A percentile compares a stretch with the other conserved stretches of the same genome.
phyloP scores from a whole-genome alignment of 2,113 vertebrate species.

The Mus pahari region DNA sequence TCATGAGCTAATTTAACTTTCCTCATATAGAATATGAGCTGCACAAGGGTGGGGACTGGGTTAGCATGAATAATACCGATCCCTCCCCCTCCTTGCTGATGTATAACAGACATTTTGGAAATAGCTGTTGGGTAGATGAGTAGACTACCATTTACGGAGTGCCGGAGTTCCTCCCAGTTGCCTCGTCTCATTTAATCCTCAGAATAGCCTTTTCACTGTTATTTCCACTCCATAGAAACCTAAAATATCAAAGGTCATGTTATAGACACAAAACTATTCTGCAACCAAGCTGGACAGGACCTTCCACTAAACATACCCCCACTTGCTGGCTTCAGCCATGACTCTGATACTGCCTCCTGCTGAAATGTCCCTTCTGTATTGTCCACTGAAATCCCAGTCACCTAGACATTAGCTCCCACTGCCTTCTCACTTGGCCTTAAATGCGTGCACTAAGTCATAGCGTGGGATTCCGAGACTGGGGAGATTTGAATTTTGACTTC shows the following conservation, averaged over 20 bases:
- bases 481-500: not conserved
- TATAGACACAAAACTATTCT: constrained; percentile 4
- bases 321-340: not conserved
- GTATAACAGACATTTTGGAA: constrained; percentile 5
- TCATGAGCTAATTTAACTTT: not conserved
- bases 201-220: not conserved
- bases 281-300: not conserved
- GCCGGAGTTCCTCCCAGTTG: not conserved
- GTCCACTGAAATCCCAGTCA: not conserved
- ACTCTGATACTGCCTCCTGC: not conserved
- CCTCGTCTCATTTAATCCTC: constrained; percentile 23
- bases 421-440: not conserved
- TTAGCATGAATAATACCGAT: not conserved
- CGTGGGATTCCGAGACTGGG: not conserved
- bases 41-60: not conserved
- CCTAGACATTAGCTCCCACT: not conserved
- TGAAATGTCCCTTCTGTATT: not conserved
- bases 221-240: constrained; percentile 26
- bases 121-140: constrained; percentile 30
- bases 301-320: not conserved
- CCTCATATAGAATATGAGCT: not conserved
- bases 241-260: constrained; percentile 1
- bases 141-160: constrained; percentile 33
- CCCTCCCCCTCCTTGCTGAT: not conserved
- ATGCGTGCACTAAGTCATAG: not conserved